A percentile compares a stretch with the other conserved stretches of the same genome.
Conservation (phyloP, 2,113 vertebrate genomes). For the Microtus pennsylvanicus region DNA sequence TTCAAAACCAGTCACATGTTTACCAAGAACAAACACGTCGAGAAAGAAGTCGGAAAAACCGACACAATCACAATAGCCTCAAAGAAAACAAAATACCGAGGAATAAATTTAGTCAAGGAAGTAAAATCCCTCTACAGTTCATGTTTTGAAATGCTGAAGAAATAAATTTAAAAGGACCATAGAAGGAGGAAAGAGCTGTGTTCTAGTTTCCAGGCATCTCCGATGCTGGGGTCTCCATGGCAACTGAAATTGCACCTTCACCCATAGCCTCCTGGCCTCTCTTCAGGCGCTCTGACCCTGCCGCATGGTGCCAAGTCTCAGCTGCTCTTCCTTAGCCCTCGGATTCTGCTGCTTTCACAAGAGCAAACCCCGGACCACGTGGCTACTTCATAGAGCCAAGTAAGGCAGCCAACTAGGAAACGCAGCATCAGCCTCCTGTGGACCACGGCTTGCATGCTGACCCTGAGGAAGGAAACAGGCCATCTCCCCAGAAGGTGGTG, state of each 20-base stretch:
- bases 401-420: background rate
- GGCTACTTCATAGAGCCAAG: background rate
- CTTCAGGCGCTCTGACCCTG: background rate
- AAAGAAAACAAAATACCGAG: background rate
- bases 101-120: background rate
- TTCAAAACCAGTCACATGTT: background rate
- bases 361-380: background rate
- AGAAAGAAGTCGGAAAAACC: background rate
- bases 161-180: background rate
- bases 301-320: background rate
- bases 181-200: background rate
- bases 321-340: background rate
- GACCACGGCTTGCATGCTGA: background rate
- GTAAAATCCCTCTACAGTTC: background rate
- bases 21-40: background rate
- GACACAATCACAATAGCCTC: background rate
- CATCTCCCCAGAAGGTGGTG: background rate
- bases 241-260: background rate
- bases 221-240: accelerated
- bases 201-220: background rate
- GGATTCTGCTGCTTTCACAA: background rate
- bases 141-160: background rate
- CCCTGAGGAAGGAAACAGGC: background rate
- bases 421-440: background rate
- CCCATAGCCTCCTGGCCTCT: background rate